Evolutionary conservation across 2,113 vertebrate species (phyloP).

Genomic region (Poicephalus meyeri): DNA sequence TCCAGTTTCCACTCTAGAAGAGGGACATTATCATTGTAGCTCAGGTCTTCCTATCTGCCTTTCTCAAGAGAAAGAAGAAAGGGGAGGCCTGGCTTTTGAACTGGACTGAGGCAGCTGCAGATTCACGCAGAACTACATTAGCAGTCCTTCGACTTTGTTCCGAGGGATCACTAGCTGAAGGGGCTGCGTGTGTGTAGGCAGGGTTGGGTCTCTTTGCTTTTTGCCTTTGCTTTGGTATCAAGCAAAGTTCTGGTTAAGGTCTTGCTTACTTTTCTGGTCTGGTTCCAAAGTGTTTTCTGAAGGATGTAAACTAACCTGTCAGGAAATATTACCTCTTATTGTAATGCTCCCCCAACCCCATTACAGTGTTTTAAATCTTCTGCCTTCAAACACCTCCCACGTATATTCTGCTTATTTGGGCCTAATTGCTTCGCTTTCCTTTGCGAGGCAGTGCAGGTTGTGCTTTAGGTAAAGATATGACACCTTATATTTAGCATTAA

Average conservation of each 20-base stretch:
- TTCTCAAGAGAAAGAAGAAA: neutral
- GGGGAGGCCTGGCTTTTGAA: neutral
- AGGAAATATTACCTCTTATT: conserved; percentile 42
- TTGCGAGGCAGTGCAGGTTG: neutral
- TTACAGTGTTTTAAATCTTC: conserved; percentile 24
- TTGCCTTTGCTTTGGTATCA: neutral
- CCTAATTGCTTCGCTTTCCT: conserved; percentile 58
- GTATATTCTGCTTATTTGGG: conserved; percentile 34
- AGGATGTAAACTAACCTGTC: conserved; percentile 43
- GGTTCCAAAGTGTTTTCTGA: conserved; percentile 24
- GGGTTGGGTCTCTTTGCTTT: neutral
- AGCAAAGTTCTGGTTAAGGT: neutral
- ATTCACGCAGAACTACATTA: neutral
- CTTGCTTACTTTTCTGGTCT: conserved; percentile 7
- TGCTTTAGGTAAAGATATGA: conserved; percentile 36
- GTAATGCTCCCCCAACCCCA: conserved; percentile 19
- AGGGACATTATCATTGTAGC: neutral
- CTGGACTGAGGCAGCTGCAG: neutral
- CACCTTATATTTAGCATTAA: conserved; percentile 74
- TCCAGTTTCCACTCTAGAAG: neutral
- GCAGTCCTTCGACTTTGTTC: neutral
- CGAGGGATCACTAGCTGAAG: neutral
- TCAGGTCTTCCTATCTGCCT: neutral
- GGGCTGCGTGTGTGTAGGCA: neutral
- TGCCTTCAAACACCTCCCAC: conserved; percentile 48